phyloP scores from a whole-genome alignment of 2,113 vertebrate species.

The Lophotis ruficrista region DNA sequence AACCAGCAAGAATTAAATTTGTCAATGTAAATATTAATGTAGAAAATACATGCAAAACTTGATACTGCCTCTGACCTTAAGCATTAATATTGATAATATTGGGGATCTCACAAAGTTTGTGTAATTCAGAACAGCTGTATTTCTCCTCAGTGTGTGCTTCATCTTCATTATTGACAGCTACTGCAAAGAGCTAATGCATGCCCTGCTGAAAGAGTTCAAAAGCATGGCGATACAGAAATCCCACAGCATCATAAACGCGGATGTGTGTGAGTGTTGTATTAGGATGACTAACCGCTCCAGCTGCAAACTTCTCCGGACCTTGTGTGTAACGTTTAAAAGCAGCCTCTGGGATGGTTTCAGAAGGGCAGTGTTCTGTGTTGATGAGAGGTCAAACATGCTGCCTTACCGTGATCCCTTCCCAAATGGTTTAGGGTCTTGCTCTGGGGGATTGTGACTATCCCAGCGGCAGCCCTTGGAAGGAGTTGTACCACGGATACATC shows the following conservation, averaged over 20 bases:
- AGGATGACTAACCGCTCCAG: not conserved
- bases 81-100: not conserved
- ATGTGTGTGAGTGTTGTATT: not conserved
- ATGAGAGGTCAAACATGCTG: not conserved
- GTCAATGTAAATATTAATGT: constrained; percentile 31
- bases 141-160: constrained; percentile 27
- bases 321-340: not conserved
- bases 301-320: not conserved
- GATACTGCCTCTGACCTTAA: constrained; percentile 25
- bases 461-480: not conserved
- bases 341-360: not conserved
- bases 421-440: not conserved
- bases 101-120: constrained; percentile 1
- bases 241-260: not conserved
- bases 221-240: not conserved
- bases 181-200: not conserved
- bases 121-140: constrained; percentile 6
- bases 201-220: not conserved
- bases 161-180: not conserved
- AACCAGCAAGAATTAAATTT: constrained; percentile 34
- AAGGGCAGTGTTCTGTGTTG: not conserved
- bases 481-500: not conserved
- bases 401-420: not conserved
- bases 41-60: constrained; percentile 19
- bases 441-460: not conserved